Evolutionary conservation across 2,888 invertebrate genomes (phyloP).

Genomic region (Frankliniella fusca): DNA sequence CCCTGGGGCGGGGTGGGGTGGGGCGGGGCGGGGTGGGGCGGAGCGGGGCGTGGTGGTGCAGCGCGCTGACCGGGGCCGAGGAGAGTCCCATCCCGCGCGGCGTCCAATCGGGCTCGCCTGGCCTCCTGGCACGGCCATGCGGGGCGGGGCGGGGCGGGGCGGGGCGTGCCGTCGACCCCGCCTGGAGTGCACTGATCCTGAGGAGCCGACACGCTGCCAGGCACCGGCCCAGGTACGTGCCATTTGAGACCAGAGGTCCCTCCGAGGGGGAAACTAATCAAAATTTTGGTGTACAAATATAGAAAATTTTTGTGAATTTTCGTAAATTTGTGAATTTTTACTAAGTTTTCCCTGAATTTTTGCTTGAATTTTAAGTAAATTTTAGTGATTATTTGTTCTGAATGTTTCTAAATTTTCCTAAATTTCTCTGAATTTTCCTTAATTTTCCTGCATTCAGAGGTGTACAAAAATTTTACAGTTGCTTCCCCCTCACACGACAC

Average conservation of each 20-base stretch:
- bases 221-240: not conserved
- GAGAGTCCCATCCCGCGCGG: not conserved
- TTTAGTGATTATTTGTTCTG: too few species aligned
- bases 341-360: too few species aligned
- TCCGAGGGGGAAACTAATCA: not conserved
- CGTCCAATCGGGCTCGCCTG: not conserved
- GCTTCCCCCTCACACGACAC: not conserved
- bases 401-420: too few species aligned
- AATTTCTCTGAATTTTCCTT: too few species aligned
- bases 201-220: not conserved
- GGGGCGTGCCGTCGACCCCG: slow-evolving; percentile 17
- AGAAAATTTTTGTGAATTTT: not conserved
- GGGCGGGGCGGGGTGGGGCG: not conserved
- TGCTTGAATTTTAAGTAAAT: too few species aligned
- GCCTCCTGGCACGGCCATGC: not conserved
- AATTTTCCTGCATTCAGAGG: too few species aligned
- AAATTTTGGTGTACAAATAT: not conserved
- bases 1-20: not conserved
- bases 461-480: too few species aligned
- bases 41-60: not conserved
- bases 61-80: not conserved
- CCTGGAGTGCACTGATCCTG: slow-evolving; percentile 20
- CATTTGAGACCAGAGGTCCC: not conserved
- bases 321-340: too few species aligned
- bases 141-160: not conserved